Evolutionary conservation across 2,888 invertebrate genomes (phyloP), one percentile per base, ranked within the genome.

Genomic region (Anoplius nigerrimus): DNA sequence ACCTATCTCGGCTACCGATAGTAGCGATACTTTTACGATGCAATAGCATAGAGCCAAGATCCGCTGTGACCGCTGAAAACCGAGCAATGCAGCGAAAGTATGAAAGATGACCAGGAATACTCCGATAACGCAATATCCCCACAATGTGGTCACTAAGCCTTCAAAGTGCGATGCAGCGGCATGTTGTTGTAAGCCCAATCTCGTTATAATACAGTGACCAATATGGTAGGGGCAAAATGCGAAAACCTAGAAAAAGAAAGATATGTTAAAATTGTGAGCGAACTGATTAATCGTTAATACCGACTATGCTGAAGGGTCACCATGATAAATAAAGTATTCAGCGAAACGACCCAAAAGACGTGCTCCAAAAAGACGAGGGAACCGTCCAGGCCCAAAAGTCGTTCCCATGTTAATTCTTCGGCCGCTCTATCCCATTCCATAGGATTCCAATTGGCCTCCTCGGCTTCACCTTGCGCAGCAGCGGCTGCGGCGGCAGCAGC

Each of bases 351-450:
- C 99, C 99, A 99, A 88, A 99, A 98, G 0, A 99, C 98, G 90
- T 99, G 99, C 88, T 99, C 99, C 62, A 99, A 89, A 87, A 99
- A 99, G 56, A 98, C 95, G 82, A 99, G 92, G 0, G 98, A 98
- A 0, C 99, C 99, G 89, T 99, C 99, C 11, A 99, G 90, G 0
- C 99, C 99, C 0, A 99, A 91, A 5, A 99, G 90, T 75, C 98
- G 92, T 87, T 99, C 99, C 99, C 99, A 99, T 0, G 99, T 99
- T 24, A 99, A 90, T 88, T 99, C 99, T 86, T 98, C 99, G 13
- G 97, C 97, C 0, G 98, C 98, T 73, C 98, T 91, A 86, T 99
- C 98, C 98, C 98, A 99, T 86, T 98, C 98, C 92, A 98, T 97
- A 0, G 98, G 98, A 89, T 98, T 98, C 98, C 98, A 98, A 84